Evolutionary conservation across 1,140 invertebrate species (phyloP), one percentile per base, ranked within the genome.

Genomic region (Meteorus sp.): DNA sequence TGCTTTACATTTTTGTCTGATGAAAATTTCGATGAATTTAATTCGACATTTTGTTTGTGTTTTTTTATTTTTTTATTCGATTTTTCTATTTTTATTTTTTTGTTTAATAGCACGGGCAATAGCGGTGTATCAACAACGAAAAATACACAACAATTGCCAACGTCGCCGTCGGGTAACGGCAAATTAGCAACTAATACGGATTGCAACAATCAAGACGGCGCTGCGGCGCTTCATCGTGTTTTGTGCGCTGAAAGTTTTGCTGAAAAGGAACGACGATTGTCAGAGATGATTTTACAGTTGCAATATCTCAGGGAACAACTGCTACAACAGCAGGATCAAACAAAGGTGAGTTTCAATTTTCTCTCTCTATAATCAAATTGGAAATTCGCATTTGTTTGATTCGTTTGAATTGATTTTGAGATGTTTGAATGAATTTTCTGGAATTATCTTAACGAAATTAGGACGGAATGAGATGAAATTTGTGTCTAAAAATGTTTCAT

Each of bases 211-310:
- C 77, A 81, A 55, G 81, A 86, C 61, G 83, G 84, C 53, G 82
- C 85, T 25, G 84, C 85, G 2, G 85, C 88, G 2, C 78, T 90
- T 20, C 88, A 90, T 59, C 80, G 84, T 69, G 87, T 87, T 27
- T 76, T 90, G 48, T 82, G 83, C 66, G 82, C 83, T 61, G 86
- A 91, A 64, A 88, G 84, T 68, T 76, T 91, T 64, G 82, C 86
- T 45, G 89, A 90, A 72, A 89, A 89, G 76, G 91, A 93, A 64
- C 80, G 89, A 39, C 84, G 86, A 66, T 81, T 94, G 1, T 89
- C 89, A 1, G 91, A 93, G 71, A 89, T 92, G 85, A 94, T 93
- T 47, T 75, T 88, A 5, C 89, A 92, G 64, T 82, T 94, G 48
- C 90, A 93, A 75, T 85, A 89, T 80, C 84, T 92, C 9, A 81